phyloP scores from a whole-genome alignment of 2,113 vertebrate species.

The Psittacus erithacus region DNA sequence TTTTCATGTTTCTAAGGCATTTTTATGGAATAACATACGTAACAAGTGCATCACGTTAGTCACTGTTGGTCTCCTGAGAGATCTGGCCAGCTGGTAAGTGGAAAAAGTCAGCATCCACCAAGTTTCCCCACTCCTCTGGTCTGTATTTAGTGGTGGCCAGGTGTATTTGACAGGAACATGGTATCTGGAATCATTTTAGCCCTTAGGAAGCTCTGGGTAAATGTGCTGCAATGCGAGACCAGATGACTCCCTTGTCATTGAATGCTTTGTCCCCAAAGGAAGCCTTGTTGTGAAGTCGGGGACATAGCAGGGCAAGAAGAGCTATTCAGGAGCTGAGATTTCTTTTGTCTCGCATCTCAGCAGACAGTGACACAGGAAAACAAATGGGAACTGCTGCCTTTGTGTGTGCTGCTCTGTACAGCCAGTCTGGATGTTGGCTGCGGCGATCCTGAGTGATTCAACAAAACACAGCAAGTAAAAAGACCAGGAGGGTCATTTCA shows the following conservation, averaged over 20 bases:
- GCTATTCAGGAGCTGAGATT: not conserved
- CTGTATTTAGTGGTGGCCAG: not conserved
- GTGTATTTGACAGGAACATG: not conserved
- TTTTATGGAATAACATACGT: not conserved
- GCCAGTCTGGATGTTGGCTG: not conserved
- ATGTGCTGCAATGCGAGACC: not conserved
- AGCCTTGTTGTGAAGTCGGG: not conserved
- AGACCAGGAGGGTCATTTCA: not conserved
- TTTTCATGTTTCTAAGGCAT: not conserved
- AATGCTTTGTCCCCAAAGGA: not conserved
- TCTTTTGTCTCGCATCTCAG: not conserved
- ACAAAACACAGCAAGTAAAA: not conserved
- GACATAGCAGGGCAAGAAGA: fast-evolving
- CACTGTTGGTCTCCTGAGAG: not conserved
- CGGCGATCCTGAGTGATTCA: not conserved
- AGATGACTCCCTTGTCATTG: not conserved
- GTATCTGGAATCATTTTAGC: not conserved
- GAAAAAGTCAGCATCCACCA: not conserved
- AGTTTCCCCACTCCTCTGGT: not conserved
- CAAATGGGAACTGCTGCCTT: not conserved
- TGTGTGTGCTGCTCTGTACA: not conserved
- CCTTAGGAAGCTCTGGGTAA: not conserved
- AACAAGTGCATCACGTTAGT: not conserved
- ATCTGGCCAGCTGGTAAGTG: not conserved
- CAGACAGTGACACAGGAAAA: not conserved